Evolutionary conservation across 2,888 invertebrate species (phyloP), one percentile per base, ranked within the genome.

Genomic region (Acrobeloides nanus): DNA sequence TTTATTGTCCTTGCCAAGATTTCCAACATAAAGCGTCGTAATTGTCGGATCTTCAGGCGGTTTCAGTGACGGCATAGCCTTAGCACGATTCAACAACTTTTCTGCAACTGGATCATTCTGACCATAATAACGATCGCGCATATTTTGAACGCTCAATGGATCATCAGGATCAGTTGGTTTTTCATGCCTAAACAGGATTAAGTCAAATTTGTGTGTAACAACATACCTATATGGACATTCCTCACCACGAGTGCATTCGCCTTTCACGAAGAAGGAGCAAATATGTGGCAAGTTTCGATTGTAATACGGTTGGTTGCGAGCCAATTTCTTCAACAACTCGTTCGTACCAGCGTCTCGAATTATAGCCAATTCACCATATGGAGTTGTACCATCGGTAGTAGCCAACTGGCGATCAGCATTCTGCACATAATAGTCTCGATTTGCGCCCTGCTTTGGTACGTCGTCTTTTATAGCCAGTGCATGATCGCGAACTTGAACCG

Each of bases 181-280:
- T 74, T 93, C 92, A 69, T 92, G 92, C 31, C 92, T 76, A 57
- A 4, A 62, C 59, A 31, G 38, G 34, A 41, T 10, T 18, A 4
- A 41, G 1, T 21, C 6, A n/a, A 42, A 5, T 39, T 15, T 2
- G n/a, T 25, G 24, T 24, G 3, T 18, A n/a, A 33, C 2, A 48
- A 34, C 12, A 10, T 15, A 77, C 76, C 78, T 80, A 74, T 90
- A 92, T 0, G 92, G 92, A 75, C 92, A 92, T 74, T 93, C 92
- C 75, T 93, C 92, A 17, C 92, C 92, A 75, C 92, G 79, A 70
- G 88, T 83, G 74, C 92, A 92, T 75, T 92, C 90, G 1, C 90
- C 92, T 79, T 92, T 93, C n/a, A 92, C 90, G 87, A 89, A 92
- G 76, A 92, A 93, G 0, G 89, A 89, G 75, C 92, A 92, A 41